These are phyloP conservation scores for Zoanthus solanderi DNA, from an alignment of 92 coral and sea anemone genomes.

Conservation along the genomic window DNA sequence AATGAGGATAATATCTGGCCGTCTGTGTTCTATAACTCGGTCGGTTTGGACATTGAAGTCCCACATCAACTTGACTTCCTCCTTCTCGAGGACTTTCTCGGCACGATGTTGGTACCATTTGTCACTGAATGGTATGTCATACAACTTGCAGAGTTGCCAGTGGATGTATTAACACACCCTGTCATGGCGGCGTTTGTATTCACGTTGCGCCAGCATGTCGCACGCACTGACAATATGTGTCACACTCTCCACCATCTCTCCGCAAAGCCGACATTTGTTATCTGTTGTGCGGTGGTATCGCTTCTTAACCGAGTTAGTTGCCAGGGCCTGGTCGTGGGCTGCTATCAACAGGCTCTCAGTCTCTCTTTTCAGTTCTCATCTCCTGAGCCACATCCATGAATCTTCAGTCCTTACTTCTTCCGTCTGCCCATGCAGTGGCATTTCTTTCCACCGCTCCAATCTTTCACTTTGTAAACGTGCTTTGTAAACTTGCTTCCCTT, in stretches of 20 bases:
- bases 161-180: constrained; percentile 34
- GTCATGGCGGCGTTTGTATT: constrained; percentile 15
- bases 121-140: constrained; percentile 18
- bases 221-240: constrained; percentile 58
- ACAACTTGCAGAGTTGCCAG: constrained; percentile 34
- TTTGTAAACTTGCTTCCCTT: no score
- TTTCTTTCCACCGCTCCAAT: no score
- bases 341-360: constrained; percentile 35
- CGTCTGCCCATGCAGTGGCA: no score
- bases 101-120: constrained; percentile 1
- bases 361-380: background rate
- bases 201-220: constrained; percentile 18
- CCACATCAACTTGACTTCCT: constrained; percentile 15
- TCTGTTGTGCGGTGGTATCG: background rate
- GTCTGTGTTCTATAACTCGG: no score
- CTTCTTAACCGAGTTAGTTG: constrained; percentile 49
- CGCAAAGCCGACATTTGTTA: constrained; percentile 53
- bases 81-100: constrained; percentile 35
- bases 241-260: constrained; percentile 47
- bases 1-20: no score
- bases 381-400: no score
- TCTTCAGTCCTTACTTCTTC: no score
- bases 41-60: no score
- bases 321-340: constrained; percentile 40
- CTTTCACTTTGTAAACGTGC: no score